Conservation (phyloP, 2,113 vertebrate species). For the Nycticebus coucang region DNA sequence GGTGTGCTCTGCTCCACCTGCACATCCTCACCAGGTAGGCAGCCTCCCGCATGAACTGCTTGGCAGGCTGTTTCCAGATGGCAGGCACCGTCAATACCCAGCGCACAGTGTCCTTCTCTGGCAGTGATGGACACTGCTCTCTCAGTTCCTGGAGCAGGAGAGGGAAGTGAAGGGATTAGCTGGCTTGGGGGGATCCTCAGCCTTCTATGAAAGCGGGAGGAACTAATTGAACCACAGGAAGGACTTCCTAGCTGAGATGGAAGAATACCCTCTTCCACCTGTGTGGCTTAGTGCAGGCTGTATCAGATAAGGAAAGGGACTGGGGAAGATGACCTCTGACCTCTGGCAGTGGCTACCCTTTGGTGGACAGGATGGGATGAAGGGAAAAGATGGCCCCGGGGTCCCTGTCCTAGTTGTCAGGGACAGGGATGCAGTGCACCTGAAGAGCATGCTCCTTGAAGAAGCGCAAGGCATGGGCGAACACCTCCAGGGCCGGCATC, state of each 20-base stretch:
- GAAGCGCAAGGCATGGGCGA: constrained; percentile 93
- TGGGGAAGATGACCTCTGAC: neutral
- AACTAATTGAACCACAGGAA: neutral
- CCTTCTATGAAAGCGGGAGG: neutral
- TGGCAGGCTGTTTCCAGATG: constrained; percentile 98
- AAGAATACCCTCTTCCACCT: neutral
- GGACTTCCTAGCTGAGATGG: neutral
- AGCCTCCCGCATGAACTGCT: constrained; percentile 98
- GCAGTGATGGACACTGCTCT: constrained; percentile 90
- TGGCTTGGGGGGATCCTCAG: neutral
- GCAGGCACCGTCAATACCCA: constrained; percentile 99
- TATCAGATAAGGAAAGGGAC: neutral
- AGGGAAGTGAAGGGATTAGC: neutral
- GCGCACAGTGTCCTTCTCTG: constrained; percentile 88
- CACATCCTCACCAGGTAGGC: constrained; percentile 90
- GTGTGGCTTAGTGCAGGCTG: neutral
- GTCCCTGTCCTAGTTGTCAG: neutral
- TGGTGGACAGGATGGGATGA: neutral
- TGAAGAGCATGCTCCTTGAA: constrained; percentile 95
- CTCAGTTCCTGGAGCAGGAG: constrained; percentile 89
- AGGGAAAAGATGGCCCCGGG: neutral
- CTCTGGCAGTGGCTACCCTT: neutral
- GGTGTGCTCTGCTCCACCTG: neutral
- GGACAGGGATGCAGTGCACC: constrained; percentile 80
- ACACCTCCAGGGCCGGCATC: constrained; percentile 93